Evolutionary conservation across 1,140 invertebrate genomes (phyloP), one percentile per base, ranked within the genome.

Genomic region (Drosophila bipectinata): DNA sequence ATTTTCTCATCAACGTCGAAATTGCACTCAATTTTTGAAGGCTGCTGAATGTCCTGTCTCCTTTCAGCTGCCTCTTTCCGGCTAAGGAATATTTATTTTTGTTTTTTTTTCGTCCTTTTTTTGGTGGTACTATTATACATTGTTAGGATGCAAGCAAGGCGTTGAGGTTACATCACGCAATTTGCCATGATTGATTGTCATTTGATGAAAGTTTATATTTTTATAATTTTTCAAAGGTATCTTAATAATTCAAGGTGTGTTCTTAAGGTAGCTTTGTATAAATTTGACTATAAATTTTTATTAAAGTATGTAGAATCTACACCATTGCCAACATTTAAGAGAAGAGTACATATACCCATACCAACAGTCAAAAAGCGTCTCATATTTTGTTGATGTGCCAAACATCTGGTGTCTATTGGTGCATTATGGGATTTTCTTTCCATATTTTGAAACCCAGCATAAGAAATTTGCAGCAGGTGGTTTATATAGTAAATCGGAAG

Each of bases 1-100:
- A 90, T 90, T 90, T 90, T 90, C 77, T 79, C 85, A 85, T 90
- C 85, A 90, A 77, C 85, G 66, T 85, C 81, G 83, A 90, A 90
- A 90, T 84, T 88, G 83, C 83, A 89, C 83, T 88, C 84, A 88
- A 88, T 88, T 88, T 87, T 88, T 88, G 83, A 88, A 88, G 83
- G 83, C 83, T 87, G 72, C 66, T 57, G 71, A 57, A 48, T 51
- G 53, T 51, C 15, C 61, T 48, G 15, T 44, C 75, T 49, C 56
- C 57, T 54, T 66, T 64, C 34, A 24, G n/a, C 52, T 24, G 71
- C 59, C 51, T 54, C 37, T 21, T 47, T 47, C 59, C 49, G 30
- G 32, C 48, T 34, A 63, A 28, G 39, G 49, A 58, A 58, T 53
- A 66, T 58, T 74, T 44, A 44, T 44, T 15, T 9, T 75, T 53